Evolutionary conservation across 2,113 vertebrate genomes (phyloP).

Genomic region (Bostrychus sinensis): DNA sequence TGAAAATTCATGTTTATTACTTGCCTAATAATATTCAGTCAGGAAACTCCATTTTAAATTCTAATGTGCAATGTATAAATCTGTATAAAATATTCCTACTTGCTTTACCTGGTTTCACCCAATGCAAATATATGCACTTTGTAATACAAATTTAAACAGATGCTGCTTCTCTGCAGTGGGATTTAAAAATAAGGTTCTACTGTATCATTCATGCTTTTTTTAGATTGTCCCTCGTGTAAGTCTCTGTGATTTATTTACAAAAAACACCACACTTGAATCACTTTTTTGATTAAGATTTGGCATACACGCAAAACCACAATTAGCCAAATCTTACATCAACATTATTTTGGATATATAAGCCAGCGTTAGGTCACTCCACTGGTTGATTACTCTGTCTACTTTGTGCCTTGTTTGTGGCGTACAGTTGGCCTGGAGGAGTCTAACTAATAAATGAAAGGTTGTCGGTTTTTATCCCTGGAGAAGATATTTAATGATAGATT

Average conservation of each 20-base stretch:
- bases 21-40: background rate
- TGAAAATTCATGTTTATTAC: background rate
- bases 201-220: background rate
- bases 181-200: background rate
- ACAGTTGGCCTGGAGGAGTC: slow-evolving; percentile 33
- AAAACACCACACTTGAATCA: background rate
- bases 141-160: slow-evolving; percentile 6
- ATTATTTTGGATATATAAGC: background rate
- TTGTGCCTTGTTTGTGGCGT: slow-evolving; percentile 23
- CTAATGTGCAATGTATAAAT: slow-evolving; percentile 2
- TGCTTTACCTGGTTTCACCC: background rate
- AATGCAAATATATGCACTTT: slow-evolving; percentile 3
- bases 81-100: slow-evolving; percentile 5
- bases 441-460: slow-evolving; percentile 52
- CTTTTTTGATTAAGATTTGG: background rate
- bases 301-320: background rate
- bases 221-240: background rate
- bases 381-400: slow-evolving; percentile 32
- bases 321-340: background rate
- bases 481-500: slow-evolving; percentile 57
- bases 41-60: background rate
- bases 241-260: background rate
- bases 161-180: background rate
- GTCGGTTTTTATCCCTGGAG: slow-evolving; percentile 54
- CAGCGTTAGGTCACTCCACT: background rate